Base-by-base conservation (phyloP, 2,797 vertebrate genomes). In the Enteromius viviparus region DNA sequence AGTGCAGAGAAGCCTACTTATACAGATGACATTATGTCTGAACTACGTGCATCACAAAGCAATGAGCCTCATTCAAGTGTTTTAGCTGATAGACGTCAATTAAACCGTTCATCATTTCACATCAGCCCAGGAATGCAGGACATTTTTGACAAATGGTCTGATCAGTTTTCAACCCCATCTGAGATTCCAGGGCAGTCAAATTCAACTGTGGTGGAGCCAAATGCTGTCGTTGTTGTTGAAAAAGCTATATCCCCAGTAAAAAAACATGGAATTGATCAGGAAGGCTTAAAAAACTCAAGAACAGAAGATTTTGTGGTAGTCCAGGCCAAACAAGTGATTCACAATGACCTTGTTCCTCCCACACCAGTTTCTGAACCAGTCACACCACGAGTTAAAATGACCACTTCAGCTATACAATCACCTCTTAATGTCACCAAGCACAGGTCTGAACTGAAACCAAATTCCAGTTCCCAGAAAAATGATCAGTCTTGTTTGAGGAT, bases 101-200 rank as follows among this genome's bases (percentile, higher is more conserved):
- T 91, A 89, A 84, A 90, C 69, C 89, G 90, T 62, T 69, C 75
- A 83, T 92, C 89, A 0, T 91, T 96, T 92, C 89, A 93, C 17
- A 92, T 97, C 88, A 99, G 96, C 86, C 96, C 96, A 62, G 96
- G 94, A 86, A 89, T 98, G 84, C 95, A 97, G 84, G 96, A 95
- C 47, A 90, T 97, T 78, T 95, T 99, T 88, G 97, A 99, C 87
- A 92, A 93, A 70, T 97, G 96, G 93, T 94, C 94, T 70, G 94
- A 92, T 72, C 92, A 90, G 70, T 81, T 87, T 79, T 89, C 87
- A 83, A 85, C 85, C 74, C 80, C 82, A 86, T 75, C 84, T 65
- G 88, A 88, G 51, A 74, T 84, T 53, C 17, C 12, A 47, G 55
- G n/a, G 2, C 74, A 82, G 49, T 6, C 29, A 47, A 19, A 70